Evolutionary conservation across 2,888 invertebrate species (phyloP), one percentile per base, ranked within the genome.

Genomic region (Candidula unifasciata): DNA sequence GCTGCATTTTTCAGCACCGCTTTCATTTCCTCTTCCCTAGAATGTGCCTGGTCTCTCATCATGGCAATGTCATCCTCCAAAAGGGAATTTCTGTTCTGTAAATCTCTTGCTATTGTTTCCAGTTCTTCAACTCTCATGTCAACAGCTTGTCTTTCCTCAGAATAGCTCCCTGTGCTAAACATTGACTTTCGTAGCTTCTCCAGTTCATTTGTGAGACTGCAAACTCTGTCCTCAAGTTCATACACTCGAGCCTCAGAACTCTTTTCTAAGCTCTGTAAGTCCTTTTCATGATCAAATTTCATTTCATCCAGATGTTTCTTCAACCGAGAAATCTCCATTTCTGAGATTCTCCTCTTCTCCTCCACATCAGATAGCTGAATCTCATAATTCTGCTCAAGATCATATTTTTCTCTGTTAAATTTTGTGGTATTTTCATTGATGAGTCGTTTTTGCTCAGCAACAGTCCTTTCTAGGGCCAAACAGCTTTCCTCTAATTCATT

Each of bases 251-350:
- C 82, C 35, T 88, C 88, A 80, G 78, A 82, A 13, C 73, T 71
- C 44, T 85, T 86, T 37, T 86, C 84, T 37, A 86, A 60, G 24
- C 83, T 76, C 44, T 84, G 76, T 35, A 84, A 57, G 54, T 87
- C 88, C 44, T 77, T 81, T 44, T 85, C 80, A 64, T 87, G 87
- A 44, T 88, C 88, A 57, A 73, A 71, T 27, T 77, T 84, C 86
- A 88, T 88, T 74, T 88, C 88, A 69, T 88, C 88, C 73, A 87
- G n/a, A 60, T 88, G 87, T 30, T 84, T 73, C 77, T 86, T 88
- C 30, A 87, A 21, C 64, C 85, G 79, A 35, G 77, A 78, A 33
- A 85, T 80, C n/a, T 87, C 87, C 80, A 83, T 83, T 33, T 88
- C 88, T 52, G 64, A 57, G 33, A 86, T 35, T 30, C 88, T 64